Percentiles rank a stretch among this genome's conserved stretches.
These are phyloP conservation scores for Anadara kagoshimensis DNA, from an alignment of 1,140 invertebrate species.

Conservation along the genomic window DNA sequence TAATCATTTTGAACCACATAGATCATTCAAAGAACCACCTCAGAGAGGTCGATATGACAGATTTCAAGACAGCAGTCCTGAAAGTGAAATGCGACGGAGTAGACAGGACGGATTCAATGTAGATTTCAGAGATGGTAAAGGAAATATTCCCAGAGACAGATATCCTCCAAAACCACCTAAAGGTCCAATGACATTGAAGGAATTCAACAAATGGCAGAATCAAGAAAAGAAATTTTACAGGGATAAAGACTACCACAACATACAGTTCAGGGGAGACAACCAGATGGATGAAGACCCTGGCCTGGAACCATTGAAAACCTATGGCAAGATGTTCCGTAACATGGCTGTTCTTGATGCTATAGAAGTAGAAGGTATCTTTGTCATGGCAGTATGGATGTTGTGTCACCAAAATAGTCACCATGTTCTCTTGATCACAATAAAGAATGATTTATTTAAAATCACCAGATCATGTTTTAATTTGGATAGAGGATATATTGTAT, in stretches of 20 bases:
- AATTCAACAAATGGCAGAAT: constrained; percentile 32
- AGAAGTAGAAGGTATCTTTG: constrained; percentile 33
- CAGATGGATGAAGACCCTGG: constrained; percentile 7
- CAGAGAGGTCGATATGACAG: constrained; percentile 30
- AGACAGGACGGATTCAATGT: constrained; percentile 11
- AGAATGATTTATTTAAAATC: no score
- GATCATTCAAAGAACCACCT: not conserved
- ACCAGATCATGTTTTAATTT: no score
- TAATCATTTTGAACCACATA: constrained; percentile 26
- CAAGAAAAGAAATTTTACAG: constrained; percentile 8
- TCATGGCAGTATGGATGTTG: not conserved
- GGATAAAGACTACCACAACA: constrained; percentile 5
- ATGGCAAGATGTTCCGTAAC: constrained; percentile 37
- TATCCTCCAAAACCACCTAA: not conserved
- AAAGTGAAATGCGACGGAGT: constrained; percentile 6
- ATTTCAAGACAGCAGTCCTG: constrained; percentile 42
- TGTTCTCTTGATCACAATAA: not conserved
- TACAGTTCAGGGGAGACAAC: not conserved
- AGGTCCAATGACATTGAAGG: constrained; percentile 36
- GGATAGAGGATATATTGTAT: no score
- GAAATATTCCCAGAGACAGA: no score
- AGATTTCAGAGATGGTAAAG: not conserved
- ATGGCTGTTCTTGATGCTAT: constrained; percentile 27
- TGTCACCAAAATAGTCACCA: not conserved
- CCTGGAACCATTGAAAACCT: constrained; percentile 25